phyloP scores from a whole-genome alignment of 2,888 invertebrate species.

The Drosophila diplacantha region DNA sequence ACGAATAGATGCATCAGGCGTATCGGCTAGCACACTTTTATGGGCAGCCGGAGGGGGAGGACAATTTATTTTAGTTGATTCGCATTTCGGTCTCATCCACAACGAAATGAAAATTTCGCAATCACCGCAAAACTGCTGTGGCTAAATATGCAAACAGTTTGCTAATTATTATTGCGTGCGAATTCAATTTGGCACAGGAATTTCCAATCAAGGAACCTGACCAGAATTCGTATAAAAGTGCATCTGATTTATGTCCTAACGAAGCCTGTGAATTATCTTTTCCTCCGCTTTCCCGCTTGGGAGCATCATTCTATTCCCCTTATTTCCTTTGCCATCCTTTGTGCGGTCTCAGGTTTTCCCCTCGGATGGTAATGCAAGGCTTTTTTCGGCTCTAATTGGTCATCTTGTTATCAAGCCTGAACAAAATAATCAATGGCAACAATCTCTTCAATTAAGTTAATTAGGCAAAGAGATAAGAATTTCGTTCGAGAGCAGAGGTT shows the following conservation, averaged over 20 bases:
- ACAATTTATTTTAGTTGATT: conserved; percentile 27
- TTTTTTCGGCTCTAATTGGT: conserved; percentile 42
- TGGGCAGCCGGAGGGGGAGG: conserved; percentile 22
- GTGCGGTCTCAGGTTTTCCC: conserved; percentile 23
- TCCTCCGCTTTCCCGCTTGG: background rate
- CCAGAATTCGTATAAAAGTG: background rate
- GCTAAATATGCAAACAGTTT: conserved; percentile 28
- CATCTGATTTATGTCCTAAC: conserved; percentile 1
- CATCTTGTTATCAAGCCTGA: conserved; percentile 2
- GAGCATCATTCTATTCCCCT: background rate
- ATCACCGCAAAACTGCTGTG: conserved; percentile 12
- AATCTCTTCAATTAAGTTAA: background rate
- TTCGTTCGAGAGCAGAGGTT: background rate
- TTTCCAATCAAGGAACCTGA: conserved; percentile 19
- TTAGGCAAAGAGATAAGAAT: background rate
- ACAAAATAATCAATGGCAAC: background rate
- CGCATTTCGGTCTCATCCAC: background rate
- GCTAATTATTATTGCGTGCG: conserved; percentile 21
- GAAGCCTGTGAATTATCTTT: background rate
- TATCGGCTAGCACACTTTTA: conserved; percentile 39
- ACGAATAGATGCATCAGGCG: conserved; percentile 5
- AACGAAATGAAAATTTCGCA: conserved; percentile 3
- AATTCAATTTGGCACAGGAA: conserved; percentile 19
- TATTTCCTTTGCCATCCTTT: conserved; percentile 21
- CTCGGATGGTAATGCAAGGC: conserved; percentile 34